phyloP scores from a whole-genome alignment of 2,888 invertebrate genomes.

The Eristalis pertinax region DNA sequence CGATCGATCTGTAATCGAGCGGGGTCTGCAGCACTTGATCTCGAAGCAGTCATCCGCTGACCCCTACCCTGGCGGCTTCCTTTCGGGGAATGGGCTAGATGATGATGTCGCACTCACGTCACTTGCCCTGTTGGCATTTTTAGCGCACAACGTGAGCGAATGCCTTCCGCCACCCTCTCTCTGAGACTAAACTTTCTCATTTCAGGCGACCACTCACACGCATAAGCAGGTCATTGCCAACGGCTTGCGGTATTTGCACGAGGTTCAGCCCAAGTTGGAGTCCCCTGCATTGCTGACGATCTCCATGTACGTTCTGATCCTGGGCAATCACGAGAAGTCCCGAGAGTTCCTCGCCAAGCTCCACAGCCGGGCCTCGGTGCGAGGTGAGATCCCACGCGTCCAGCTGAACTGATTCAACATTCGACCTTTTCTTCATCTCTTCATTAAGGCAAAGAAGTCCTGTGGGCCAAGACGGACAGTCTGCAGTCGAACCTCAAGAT shows the following conservation, averaged over 20 bases:
- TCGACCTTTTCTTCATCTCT: background rate
- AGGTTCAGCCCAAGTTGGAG: background rate
- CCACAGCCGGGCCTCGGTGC: background rate
- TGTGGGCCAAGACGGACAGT: constrained; percentile 19
- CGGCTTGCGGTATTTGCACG: constrained; percentile 76
- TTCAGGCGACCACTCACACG: background rate
- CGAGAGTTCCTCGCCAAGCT: background rate
- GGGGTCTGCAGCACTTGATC: constrained; percentile 87
- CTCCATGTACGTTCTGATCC: constrained; percentile 28
- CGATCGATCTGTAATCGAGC: constrained; percentile 85
- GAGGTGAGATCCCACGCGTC: background rate
- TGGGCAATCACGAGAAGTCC: constrained; percentile 45
- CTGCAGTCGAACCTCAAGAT: constrained; percentile 74
- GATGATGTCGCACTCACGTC: constrained; percentile 89
- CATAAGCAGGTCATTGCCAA: constrained; percentile 85
- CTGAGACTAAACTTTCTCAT: background rate
- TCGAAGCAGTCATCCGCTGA: constrained; percentile 83
- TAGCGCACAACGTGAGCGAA: constrained; percentile 82
- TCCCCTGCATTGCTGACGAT: background rate
- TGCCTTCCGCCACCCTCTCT: background rate
- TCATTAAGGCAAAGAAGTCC: background rate
- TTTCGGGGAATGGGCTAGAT: constrained; percentile 87
- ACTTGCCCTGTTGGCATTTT: constrained; percentile 87
- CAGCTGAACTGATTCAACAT: background rate
- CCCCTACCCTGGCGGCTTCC: constrained; percentile 86